Base-by-base conservation (phyloP, 2,113 vertebrate species). In the Ctenomys sociabilis region DNA sequence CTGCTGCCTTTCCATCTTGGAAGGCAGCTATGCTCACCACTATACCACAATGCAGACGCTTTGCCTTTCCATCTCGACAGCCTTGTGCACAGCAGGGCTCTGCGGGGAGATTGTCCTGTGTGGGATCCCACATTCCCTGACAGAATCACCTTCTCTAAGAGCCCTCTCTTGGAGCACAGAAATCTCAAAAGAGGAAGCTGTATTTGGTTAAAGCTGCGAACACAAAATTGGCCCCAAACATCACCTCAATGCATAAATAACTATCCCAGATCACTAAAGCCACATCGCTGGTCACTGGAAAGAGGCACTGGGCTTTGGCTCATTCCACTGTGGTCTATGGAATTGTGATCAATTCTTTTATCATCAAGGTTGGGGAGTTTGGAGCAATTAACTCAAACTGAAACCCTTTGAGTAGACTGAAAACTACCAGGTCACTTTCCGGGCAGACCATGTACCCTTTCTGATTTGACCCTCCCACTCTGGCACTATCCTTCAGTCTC, bases 211-310 rank as follows among this genome's bases (percentile, higher is more conserved):
- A 95, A 96, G 66, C 52, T 83, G 43, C 94, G 95, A 97, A 90
- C 70, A 94, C 96, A 96, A 94, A 91, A 90, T 45, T 96, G 97
- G 94, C 94, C 11, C 45, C 95, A 80, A 97, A 70, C 7, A 6
- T 97, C 96, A 97, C 96, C 95, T 93, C 94, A 97, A 96, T 52
- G 10, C 63, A 2, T 57, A 95, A 97, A 86, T 91, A 95, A 93
- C 88, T 86, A 90, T 40, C 61, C 30, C 59, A 40, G 83, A 96
- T 91, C 82, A 91, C 88, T 78, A 77, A 84, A 12, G 81, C 92
- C 68, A 49, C 85, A 77, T 63, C 49, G 84, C 43, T 92, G 93
- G 80, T 91, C 81, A 89, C 64, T 61, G 52, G 64, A 95, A 96
- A 91, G 61, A 84, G 77, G 59, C 22, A 57, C 43, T 43, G 72